Base-by-base conservation (phyloP, 2,888 invertebrate genomes). In the Cyclophora punctaria region DNA sequence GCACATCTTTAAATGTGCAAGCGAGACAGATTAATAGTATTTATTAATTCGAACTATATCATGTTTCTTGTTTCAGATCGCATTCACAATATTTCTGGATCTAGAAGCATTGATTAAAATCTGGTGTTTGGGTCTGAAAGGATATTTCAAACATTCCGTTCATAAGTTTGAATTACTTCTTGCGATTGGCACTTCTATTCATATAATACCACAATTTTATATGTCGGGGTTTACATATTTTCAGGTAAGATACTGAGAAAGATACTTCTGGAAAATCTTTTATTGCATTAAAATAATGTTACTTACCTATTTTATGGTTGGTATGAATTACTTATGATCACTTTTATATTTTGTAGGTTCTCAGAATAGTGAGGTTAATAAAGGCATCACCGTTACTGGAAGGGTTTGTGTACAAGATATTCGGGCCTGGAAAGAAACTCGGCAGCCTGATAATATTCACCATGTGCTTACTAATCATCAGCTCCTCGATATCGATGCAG, bases 391-490 rank as follows among this genome's bases (percentile, higher is more conserved):
- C 99, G 0, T 93, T 99, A 90, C 88, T 99, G 46, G 99, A 99
- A 83, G 99, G 99, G 62, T 99, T 99, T 80, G 97, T 97, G 0
- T 96, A 97, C 78, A 97, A 97, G 78, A 97, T 97, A 66, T 96
- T 96, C 71, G 95, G 96, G 3, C 95, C 96, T 45, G 98, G 98
- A 3, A 99, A 98, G 80, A 99, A 99, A 79, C 90, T 99, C n/a
- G 99, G 99, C 41, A 98, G 98, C 63, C 91, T 99, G n/a, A 98
- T 99, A 48, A 96, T 99, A 69, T 99, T 99, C 81, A 99, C 99
- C 45, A 98, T 99, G 96, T 99, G 99, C 78, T 92, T 99, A 75
- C 90, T 99, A 48, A 96, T 99, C 52, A 98, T 99, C 66, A 98
- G 99, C 49, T 99, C 99, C 3, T 97, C 98, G 59, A 98, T 99